Percentiles rank a stretch among this genome's conserved stretches.
Evolutionary conservation across 2,888 invertebrate species (phyloP).

Genomic region (Drosophila sordidula): DNA sequence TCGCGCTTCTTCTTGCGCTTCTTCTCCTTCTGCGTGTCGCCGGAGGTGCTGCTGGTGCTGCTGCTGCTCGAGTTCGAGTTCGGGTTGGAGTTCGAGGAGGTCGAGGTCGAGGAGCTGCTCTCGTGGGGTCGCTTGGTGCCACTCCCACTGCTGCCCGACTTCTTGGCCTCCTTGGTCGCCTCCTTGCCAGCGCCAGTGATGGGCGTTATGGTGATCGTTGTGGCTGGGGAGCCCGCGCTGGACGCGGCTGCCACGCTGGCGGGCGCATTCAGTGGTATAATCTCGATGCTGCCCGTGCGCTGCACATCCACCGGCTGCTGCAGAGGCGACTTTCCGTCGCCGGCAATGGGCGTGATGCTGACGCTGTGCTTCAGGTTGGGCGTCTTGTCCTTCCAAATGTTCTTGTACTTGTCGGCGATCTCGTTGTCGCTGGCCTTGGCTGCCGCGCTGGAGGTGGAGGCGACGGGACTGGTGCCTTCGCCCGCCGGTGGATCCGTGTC

Average conservation of each 20-base stretch:
- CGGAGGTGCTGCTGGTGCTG: conserved; percentile 27
- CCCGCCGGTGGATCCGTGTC: conserved; percentile 61
- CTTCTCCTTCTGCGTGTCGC: conserved; percentile 86
- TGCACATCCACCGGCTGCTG: conserved; percentile 70
- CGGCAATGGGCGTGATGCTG: conserved; percentile 83
- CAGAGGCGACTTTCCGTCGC: conserved; percentile 42
- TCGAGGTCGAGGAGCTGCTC: conserved; percentile 36
- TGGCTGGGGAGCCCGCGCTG: conserved; percentile 87
- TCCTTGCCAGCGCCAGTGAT: conserved; percentile 85
- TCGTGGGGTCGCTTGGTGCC: conserved; percentile 67
- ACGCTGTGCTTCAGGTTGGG: conserved; percentile 82
- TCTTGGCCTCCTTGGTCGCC: conserved; percentile 53
- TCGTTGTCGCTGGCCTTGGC: conserved; percentile 71
- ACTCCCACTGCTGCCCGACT: conserved; percentile 36
- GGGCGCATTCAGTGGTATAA: conserved; percentile 90
- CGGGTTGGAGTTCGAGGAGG: conserved; percentile 6
- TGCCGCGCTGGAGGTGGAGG: conserved; percentile 32
- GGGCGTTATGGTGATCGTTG: conserved; percentile 94
- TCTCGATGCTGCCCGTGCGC: conserved; percentile 88
- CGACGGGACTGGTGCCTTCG: conserved; percentile 19
- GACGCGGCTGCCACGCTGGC: conserved; percentile 82
- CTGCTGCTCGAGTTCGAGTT: conserved; percentile 33
- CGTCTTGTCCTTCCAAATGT: conserved; percentile 84
- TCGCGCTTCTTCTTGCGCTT: conserved; percentile 91
- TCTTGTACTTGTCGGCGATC: conserved; percentile 84